Evolutionary conservation across 2,113 vertebrate genomes (phyloP).

Genomic region (Reinhardtius hippoglossoides): DNA sequence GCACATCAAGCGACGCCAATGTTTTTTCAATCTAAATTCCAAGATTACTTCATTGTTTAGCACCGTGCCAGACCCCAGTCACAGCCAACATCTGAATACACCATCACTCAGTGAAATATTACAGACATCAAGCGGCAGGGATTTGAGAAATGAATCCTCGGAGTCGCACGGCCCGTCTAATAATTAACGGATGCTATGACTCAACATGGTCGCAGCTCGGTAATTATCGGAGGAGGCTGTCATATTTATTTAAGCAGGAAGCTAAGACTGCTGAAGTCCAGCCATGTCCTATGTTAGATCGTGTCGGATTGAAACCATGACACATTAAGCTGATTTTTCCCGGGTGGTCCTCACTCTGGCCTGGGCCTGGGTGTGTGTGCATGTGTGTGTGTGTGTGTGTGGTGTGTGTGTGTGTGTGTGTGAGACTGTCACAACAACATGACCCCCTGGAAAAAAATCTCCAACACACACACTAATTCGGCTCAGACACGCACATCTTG

Average conservation of each 20-base stretch:
- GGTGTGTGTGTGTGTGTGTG: conserved; percentile 58
- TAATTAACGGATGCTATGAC: conserved; percentile 78
- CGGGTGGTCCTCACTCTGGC: conserved; percentile 79
- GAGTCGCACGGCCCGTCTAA: conserved; percentile 54
- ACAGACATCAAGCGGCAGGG: conserved; percentile 56
- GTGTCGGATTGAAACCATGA: conserved; percentile 72
- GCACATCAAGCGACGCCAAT: conserved; percentile 56
- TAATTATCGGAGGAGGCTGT: conserved; percentile 70
- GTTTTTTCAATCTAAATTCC: conserved; percentile 72
- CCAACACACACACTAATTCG: conserved; percentile 64
- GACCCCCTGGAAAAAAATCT: conserved; percentile 63
- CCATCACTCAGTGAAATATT: conserved; percentile 70
- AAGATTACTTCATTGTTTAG: conserved; percentile 70
- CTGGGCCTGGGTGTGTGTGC: conserved; percentile 37
- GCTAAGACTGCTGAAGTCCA: conserved; percentile 63
- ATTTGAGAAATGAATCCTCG: conserved; percentile 54
- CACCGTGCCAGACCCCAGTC: conserved; percentile 64
- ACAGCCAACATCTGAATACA: conserved; percentile 73
- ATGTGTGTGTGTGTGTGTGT: conserved; percentile 43
- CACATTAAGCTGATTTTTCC: conserved; percentile 52
- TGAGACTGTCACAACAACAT: conserved; percentile 77
- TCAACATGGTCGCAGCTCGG: conserved; percentile 56
- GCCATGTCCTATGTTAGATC: conserved; percentile 64
- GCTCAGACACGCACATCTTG: conserved; percentile 37
- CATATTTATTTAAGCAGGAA: conserved; percentile 78